Evolutionary conservation across 64 coral and sea anemone species (phyloP).

Genomic region (Anthopleura sola): DNA sequence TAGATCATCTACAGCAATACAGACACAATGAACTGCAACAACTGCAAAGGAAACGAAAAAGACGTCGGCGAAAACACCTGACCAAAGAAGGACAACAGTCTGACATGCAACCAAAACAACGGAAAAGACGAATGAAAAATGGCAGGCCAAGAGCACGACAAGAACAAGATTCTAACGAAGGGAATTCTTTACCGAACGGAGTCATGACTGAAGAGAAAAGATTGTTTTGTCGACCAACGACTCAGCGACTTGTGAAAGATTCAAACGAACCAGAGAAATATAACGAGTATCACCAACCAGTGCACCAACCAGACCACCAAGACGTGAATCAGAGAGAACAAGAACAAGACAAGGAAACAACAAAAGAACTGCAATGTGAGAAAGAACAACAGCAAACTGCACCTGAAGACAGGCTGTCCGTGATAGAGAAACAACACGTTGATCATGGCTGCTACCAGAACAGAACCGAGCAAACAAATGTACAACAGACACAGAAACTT

Average conservation of each 20-base stretch:
- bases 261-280: not conserved
- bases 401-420: too few species aligned
- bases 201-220: not conserved
- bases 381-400: too few species aligned
- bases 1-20: slow-evolving; percentile 1
- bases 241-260: not conserved
- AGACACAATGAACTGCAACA: not conserved
- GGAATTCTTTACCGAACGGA: not conserved
- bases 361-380: not conserved
- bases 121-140: not conserved
- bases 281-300: too few species aligned
- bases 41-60: not conserved
- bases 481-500: not conserved
- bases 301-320: not conserved
- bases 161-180: not conserved
- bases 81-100: not conserved
- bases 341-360: not conserved
- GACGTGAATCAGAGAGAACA: not conserved
- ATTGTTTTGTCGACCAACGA: not conserved
- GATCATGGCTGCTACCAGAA: not conserved
- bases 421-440: not conserved
- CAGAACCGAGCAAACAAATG: not conserved
- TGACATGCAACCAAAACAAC: not conserved
- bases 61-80: not conserved
- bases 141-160: not conserved